phyloP scores from a whole-genome alignment of 2,888 invertebrate species.

The Pyrrhosoma nymphula region DNA sequence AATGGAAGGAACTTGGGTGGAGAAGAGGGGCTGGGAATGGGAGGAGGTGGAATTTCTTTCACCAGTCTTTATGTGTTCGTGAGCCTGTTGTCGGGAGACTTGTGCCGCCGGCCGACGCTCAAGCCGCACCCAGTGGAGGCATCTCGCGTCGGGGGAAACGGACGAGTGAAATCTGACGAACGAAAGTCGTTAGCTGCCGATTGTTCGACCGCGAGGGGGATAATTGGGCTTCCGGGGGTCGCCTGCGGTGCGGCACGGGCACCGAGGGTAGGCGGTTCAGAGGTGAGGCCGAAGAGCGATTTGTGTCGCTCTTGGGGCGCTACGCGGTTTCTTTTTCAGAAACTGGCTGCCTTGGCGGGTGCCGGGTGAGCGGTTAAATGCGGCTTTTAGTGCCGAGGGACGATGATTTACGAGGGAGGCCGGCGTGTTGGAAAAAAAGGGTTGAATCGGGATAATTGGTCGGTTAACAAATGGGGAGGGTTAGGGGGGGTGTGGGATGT shows the following conservation, averaged over 20 bases:
- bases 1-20: not conserved
- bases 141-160: not conserved
- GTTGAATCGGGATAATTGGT: conserved; percentile 26
- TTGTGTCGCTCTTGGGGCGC: not conserved
- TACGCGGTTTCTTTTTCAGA: not conserved
- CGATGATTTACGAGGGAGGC: conserved; percentile 24
- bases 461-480: not conserved
- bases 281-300: not conserved
- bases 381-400: not conserved
- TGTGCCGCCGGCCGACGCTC: not conserved
- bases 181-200: conserved; percentile 10
- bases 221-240: conserved; percentile 18
- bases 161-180: not conserved
- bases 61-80: not conserved
- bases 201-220: not conserved
- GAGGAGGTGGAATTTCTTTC: not conserved
- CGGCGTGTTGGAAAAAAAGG: not conserved
- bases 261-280: not conserved
- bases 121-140: not conserved
- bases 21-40: not conserved
- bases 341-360: not conserved
- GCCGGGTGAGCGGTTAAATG: not conserved
- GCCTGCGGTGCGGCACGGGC: not conserved
- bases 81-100: not conserved
- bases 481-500: not conserved